Evolutionary conservation across 2,888 invertebrate genomes (phyloP), one percentile per base, ranked within the genome.

Genomic region (Dicranocentrus wangi): DNA sequence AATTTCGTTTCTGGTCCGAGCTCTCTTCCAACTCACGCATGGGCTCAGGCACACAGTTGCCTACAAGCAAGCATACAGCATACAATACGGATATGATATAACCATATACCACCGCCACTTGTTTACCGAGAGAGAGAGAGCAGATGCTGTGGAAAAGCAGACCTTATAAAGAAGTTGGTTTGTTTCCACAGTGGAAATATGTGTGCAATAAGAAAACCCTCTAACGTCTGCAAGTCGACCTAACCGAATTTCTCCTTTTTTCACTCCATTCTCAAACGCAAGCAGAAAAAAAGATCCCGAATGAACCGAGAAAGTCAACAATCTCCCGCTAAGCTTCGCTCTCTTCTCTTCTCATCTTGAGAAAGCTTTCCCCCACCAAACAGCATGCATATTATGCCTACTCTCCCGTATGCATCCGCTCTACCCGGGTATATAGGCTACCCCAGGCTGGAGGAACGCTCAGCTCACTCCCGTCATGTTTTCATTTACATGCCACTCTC

Each of bases 241-340:
- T 82, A 71, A 43, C 68, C 72, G 69, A 71, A 70, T 58, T 65
- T 66, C 28, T 47, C 47, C 47, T 15, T 2, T 47, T 47, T n/a
- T n/a, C 15, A 47, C 47, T 15, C 60, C 60, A 42, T 42, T 42
- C 73, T 60, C 61, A 69, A 55, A 55, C 42, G 25, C 25, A 53
- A 25, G 27, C 7, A 1, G 58, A 60, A 43, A 28, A 28, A 72
- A 77, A 79, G 79, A 79, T 72, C 65, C 55, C 58, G 76, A 68
- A 55, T 32, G 63, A 66, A 55, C 70, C 63, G 72, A 80, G 83
- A 73, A 83, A 83, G 81, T 83, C 83, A 68, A 66, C 61, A 65
- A 75, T 63, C 73, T 79, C 78, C 84, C 84, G 84, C 83, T 82
- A 79, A 73, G 82, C 80, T 78, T 81, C 84, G 84, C 84, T 81